phyloP scores from a whole-genome alignment of 2,797 vertebrate species.

The Scyliorhinus canicula region DNA sequence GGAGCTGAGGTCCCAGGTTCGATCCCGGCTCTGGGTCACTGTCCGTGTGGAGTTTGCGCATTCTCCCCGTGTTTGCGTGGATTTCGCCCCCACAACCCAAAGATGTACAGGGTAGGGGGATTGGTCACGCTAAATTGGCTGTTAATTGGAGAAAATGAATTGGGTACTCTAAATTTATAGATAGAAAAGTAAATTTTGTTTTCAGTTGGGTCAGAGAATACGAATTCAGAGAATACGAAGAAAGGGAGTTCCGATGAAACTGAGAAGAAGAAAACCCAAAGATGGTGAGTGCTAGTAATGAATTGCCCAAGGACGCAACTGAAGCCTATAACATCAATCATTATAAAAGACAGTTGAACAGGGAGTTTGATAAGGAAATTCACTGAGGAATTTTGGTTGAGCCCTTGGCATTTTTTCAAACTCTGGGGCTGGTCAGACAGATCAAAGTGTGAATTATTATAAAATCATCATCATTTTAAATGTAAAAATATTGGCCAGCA shows the following conservation, averaged over 20 bases:
- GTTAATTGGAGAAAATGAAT: too few species aligned
- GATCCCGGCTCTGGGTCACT: too few species aligned
- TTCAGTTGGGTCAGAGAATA: background rate
- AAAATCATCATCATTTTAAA: background rate
- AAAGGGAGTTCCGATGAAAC: background rate
- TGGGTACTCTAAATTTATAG: too few species aligned
- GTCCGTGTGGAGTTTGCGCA: too few species aligned
- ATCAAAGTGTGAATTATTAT: background rate
- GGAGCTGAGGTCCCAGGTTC: too few species aligned
- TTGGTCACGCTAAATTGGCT: too few species aligned
- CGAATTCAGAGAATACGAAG: background rate
- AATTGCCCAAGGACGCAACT: background rate
- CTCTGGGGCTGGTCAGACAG: background rate
- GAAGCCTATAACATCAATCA: background rate
- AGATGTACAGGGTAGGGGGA: too few species aligned
- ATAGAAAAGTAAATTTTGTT: constrained; percentile 6
- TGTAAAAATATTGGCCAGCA: background rate
- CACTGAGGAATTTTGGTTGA: background rate
- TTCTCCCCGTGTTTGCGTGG: too few species aligned
- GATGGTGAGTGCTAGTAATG: background rate
- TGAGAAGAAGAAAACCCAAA: background rate
- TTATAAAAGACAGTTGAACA: background rate
- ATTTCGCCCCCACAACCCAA: too few species aligned
- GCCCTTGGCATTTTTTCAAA: background rate
- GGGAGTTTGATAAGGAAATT: background rate